Percentiles rank a stretch among this genome's conserved stretches.
phyloP scores from a whole-genome alignment of 2,888 invertebrate genomes.

The Drosophila kambysellisi region DNA sequence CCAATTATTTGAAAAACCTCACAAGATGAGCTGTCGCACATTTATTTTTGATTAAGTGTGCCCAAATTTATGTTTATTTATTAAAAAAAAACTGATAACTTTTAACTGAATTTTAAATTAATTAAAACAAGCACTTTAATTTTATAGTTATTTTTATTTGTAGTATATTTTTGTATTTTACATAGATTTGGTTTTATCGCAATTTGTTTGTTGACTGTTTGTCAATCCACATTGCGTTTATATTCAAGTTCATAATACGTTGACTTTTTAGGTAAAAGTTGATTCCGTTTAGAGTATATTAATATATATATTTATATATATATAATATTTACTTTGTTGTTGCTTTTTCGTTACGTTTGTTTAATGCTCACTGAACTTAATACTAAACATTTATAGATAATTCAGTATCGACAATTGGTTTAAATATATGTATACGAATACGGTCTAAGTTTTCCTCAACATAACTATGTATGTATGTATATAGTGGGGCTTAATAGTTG shows the following conservation, averaged over 20 bases:
- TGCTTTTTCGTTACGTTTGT: conserved; percentile 6
- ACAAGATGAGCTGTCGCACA: background rate
- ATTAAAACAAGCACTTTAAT: conserved; percentile 3
- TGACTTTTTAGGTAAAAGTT: conserved; percentile 53
- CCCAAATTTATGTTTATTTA: conserved; percentile 12
- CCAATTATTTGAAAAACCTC: conserved; percentile 1
- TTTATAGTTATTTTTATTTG: conserved; percentile 48
- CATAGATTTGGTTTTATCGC: conserved; percentile 53
- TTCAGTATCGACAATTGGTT: conserved; percentile 77
- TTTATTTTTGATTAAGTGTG: background rate
- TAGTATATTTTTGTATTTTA: conserved; percentile 43
- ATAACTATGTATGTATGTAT: conserved; percentile 9
- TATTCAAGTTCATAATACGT: conserved; percentile 29
- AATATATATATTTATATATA: conserved; percentile 41
- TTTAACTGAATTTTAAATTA: background rate
- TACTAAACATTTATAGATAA: conserved; percentile 79
- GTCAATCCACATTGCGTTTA: conserved; percentile 31
- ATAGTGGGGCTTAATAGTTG: conserved; percentile 47
- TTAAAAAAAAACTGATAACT: background rate
- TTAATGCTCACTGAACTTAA: conserved; percentile 63
- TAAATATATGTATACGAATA: conserved; percentile 58
- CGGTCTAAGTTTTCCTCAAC: conserved; percentile 41
- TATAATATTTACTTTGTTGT: conserved; percentile 10
- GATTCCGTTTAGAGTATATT: conserved; percentile 42
- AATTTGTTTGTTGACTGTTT: conserved; percentile 45